Evolutionary conservation across 2,797 vertebrate species (phyloP), one percentile per base, ranked within the genome.

Genomic region (Ptychadena robeensis): DNA sequence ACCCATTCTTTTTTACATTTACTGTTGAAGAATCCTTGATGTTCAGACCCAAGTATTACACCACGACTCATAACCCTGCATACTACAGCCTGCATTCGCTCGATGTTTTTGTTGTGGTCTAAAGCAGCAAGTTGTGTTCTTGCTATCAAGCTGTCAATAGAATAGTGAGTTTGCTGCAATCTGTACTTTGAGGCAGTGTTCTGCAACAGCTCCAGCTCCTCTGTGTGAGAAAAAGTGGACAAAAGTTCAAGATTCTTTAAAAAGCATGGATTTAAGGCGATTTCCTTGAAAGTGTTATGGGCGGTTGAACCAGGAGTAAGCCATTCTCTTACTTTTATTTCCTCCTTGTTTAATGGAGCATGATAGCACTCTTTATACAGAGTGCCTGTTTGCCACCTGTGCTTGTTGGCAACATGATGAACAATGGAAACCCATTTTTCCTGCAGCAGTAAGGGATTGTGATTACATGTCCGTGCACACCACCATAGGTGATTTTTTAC

Each of bases 401-500:
- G 76, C 10, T 53, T 66, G 15, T 68, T 44, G 25, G 11, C 27
- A 28, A 61, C 59, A 28, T 25, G 67, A 30, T 38, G 2, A 2
- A 63, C 7, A 2, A 63, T 27, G 15, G 67, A 71, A 1, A 9
- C 7, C 78, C 66, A 80, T 28, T 27, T 61, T 38, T 70, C 78
- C 12, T 5, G 5, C 9, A 80, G 18, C 12, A 38, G 9, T 8
- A 38, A 31, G 0, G 35, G 25, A 61, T 80, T 31, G 2, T 14
- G 5, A 3, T 31, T 15, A 25, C 67, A 71, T 3, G 25, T 80
- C 8, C 30, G 25, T 2, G 25, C 27, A 28, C 30, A 57, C 31
- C 65, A 79, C 65, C 65, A 69, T 6, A 77, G 66, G 30, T 78
- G 75, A 2, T 78, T 78, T 18, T 67, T 34, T 10, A 44, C 9